phyloP scores from a whole-genome alignment of 2,797 vertebrate genomes.

The Ciconia nigra region DNA sequence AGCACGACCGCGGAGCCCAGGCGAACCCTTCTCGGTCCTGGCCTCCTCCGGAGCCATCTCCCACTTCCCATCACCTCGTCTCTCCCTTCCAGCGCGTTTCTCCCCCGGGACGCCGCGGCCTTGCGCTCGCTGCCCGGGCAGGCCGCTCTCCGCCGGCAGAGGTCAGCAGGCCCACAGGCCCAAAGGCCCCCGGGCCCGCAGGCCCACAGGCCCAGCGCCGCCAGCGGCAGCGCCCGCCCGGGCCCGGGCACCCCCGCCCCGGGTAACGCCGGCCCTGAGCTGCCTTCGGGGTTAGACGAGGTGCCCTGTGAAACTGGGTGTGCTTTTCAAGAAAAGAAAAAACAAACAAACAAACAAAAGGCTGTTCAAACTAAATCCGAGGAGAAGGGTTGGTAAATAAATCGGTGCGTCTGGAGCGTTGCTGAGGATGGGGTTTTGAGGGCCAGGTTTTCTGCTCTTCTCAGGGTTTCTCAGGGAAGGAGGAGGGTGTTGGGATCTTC shows the following conservation, averaged over 20 bases:
- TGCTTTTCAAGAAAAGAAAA: too few relatives aligned
- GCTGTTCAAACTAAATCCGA: not conserved
- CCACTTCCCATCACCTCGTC: not conserved
- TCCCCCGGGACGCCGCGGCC: not conserved
- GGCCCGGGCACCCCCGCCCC: too few relatives aligned
- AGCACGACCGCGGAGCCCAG: not conserved
- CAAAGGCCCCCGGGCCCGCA: too few relatives aligned
- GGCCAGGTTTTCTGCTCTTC: not conserved
- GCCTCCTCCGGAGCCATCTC: not conserved
- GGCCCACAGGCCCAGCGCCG: not conserved
- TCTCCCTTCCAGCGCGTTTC: too few relatives aligned
- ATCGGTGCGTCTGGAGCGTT: not conserved
- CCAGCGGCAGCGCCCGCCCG: not conserved
- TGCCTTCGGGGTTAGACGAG: not conserved
- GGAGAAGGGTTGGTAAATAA: too few relatives aligned
- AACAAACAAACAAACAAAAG: too few relatives aligned
- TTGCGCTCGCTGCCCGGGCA: not conserved
- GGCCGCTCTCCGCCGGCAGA: conserved; percentile 30
- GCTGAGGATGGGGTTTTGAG: not conserved
- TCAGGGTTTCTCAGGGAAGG: not conserved
- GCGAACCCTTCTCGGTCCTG: accelerated
- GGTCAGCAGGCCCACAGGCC: conserved; percentile 37
- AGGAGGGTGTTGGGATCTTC: not conserved
- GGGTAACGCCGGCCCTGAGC: not conserved
- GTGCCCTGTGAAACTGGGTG: too few relatives aligned